Evolutionary conservation across 1,140 invertebrate species (phyloP), one percentile per base, ranked within the genome.

Genomic region (Macrobrachium nipponense): DNA sequence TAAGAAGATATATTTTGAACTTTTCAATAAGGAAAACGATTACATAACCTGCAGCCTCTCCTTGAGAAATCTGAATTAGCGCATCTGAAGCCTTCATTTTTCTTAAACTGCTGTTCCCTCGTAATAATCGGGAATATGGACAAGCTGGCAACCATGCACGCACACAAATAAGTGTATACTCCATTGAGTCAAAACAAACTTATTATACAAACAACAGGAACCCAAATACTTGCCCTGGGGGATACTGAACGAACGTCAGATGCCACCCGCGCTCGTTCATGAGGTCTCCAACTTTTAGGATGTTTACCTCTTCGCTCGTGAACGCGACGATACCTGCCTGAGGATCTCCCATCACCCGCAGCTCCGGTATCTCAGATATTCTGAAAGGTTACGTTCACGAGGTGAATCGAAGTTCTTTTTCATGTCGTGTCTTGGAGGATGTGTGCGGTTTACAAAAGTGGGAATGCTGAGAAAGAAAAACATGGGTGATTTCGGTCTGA

Each of bases 161-260:
- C 17, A 66, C 18, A 66, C 51, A 12, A 51, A 51, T 6, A 51
- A 51, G 0, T 51, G 12, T 2, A 51, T 18, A 68, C 10, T 8
- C 2, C 7, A 20, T 6, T 68, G n/a, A 75, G 20, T 18, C 43
- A 43, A 36, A 36, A n/a, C 23, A 12, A 23, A 36, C 73, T 51
- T n/a, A 36, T 23, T 15, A 18, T 10, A 23, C 20, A 18, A 70
- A n/a, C 78, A 61, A 8, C 23, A 43, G 27, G 11, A 17, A 36
- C 20, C 5, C 15, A 43, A 43, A 36, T 61, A 99, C 91, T 93
- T 91, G 97, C 95, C 96, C 95, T 3, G 95, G 93, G 11, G 98
- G 98, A 91, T 97, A 99, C 92, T 99, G 98, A 72, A 99, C 91
- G 4, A 95, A 92, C 91, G 98, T 99, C 15, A 99, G 92, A 91